Percentiles rank a stretch among this genome's conserved stretches.
Evolutionary conservation across 2,797 vertebrate species (phyloP).

Genomic region (Perodicticus potto): DNA sequence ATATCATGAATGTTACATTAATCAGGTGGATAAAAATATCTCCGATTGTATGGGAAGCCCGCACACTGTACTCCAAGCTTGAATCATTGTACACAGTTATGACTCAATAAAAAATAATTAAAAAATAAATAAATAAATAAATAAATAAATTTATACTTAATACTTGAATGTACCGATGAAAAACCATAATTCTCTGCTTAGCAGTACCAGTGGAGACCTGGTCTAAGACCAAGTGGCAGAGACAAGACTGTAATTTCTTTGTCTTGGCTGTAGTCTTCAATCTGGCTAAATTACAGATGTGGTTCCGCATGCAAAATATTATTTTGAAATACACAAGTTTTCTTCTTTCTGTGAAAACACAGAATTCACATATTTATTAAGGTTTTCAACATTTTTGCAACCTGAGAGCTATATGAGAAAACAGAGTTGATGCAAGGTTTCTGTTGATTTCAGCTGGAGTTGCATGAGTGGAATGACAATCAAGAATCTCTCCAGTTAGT

Average conservation of each 20-base stretch:
- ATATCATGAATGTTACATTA: too few relatives aligned
- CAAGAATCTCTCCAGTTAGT: slow-evolving; percentile 42
- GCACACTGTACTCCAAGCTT: too few relatives aligned
- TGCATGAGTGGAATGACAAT: neutral
- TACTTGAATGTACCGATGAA: neutral
- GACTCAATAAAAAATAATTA: too few relatives aligned
- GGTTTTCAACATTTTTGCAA: slow-evolving; percentile 20
- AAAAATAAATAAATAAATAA: too few relatives aligned
- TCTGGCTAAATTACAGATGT: neutral
- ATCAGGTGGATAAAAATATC: too few relatives aligned
- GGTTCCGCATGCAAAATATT: slow-evolving; percentile 8
- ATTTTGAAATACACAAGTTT: slow-evolving; percentile 9
- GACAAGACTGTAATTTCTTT: neutral
- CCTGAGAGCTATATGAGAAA: slow-evolving; percentile 32
- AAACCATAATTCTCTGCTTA: neutral
- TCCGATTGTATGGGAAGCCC: too few relatives aligned
- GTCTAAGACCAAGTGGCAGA: neutral
- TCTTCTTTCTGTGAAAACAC: slow-evolving; percentile 20
- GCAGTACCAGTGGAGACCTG: neutral
- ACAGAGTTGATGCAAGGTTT: slow-evolving; percentile 15
- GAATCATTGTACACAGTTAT: too few relatives aligned
- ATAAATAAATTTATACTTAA: neutral
- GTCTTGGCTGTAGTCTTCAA: neutral
- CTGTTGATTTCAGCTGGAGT: slow-evolving; percentile 55
- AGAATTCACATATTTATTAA: slow-evolving; percentile 34